These are phyloP conservation scores for Heterochromis multidens DNA, from an alignment of 2,113 vertebrate species.

Conservation along the genomic window DNA sequence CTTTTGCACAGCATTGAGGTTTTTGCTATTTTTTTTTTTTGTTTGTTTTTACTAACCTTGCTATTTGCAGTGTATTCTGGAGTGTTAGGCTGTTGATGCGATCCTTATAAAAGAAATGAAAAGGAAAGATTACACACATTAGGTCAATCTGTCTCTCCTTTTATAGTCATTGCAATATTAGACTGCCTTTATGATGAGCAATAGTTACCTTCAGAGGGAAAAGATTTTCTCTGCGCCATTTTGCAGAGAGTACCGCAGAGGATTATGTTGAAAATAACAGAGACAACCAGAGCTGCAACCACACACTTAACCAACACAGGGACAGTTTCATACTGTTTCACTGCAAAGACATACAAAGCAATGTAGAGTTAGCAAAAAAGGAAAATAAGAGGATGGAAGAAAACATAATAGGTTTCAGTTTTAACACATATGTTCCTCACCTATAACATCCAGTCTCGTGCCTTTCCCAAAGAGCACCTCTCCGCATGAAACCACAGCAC, in stretches of 20 bases:
- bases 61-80: not conserved
- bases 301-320: not conserved
- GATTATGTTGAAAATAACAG: constrained; percentile 4
- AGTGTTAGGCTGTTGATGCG: not conserved
- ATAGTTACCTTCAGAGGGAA: not conserved
- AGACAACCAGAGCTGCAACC: constrained; percentile 1
- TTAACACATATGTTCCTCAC: not conserved
- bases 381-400: not conserved
- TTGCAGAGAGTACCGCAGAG: not conserved
- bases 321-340: not conserved
- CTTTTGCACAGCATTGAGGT: not conserved
- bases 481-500: constrained; percentile 54
- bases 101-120: not conserved
- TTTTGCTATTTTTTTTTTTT: not conserved
- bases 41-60: constrained; percentile 27
- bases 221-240: not conserved
- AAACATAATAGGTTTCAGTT: not conserved
- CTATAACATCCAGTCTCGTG: constrained; percentile 1
- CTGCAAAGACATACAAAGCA: constrained; percentile 8
- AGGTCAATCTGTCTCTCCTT: no score
- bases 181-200: not conserved
- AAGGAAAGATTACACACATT: no score
- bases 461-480: constrained; percentile 51
- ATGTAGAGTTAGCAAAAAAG: not conserved
- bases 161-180: not conserved